These are phyloP conservation scores for Aurelia aurita DNA, from an alignment of 30 jellyfish, hydroid and myxozoan species.

Conservation along the genomic window DNA sequence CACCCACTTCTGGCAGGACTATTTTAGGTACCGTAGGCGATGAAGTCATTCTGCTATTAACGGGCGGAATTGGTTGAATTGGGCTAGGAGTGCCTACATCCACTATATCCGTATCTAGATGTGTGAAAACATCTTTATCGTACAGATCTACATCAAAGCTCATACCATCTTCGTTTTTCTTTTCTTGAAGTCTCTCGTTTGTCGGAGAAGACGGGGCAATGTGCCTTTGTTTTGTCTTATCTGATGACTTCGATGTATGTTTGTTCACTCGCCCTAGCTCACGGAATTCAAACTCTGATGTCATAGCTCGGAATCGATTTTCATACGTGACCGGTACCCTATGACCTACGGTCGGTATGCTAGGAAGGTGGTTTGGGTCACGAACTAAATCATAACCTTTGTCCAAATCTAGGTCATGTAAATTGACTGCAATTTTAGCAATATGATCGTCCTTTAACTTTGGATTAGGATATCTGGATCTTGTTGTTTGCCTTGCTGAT, in stretches of 20 bases:
- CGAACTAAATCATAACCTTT: slow-evolving; percentile 11
- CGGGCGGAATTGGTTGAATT: slow-evolving; percentile 6
- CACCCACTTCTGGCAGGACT: neutral
- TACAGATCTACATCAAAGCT: slow-evolving; percentile 24
- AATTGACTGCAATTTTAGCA: slow-evolving; percentile 27
- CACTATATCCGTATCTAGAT: neutral
- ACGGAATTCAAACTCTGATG: slow-evolving; percentile 46
- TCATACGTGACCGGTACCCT: slow-evolving; percentile 30
- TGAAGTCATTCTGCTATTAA: slow-evolving; percentile 11
- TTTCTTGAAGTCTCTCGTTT: neutral
- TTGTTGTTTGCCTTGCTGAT: neutral
- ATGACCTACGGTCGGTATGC: slow-evolving; percentile 48
- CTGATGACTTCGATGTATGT: neutral
- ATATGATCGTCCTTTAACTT: slow-evolving; percentile 6
- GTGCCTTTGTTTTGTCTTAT: neutral
- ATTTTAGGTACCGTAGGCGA: slow-evolving; percentile 5
- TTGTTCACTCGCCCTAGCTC: slow-evolving; percentile 4
- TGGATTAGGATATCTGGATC: neutral
- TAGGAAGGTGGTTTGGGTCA: slow-evolving; percentile 52
- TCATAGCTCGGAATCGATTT: slow-evolving; percentile 53
- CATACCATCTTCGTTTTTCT: neutral
- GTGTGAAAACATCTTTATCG: slow-evolving; percentile 42
- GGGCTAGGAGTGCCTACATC: neutral
- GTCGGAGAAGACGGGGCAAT: neutral
- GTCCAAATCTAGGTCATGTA: slow-evolving; percentile 6